A percentile compares a stretch with the other conserved stretches of the same genome.
phyloP scores from a whole-genome alignment of 2,888 invertebrate genomes.

The Eudasyphora cyanicolor region DNA sequence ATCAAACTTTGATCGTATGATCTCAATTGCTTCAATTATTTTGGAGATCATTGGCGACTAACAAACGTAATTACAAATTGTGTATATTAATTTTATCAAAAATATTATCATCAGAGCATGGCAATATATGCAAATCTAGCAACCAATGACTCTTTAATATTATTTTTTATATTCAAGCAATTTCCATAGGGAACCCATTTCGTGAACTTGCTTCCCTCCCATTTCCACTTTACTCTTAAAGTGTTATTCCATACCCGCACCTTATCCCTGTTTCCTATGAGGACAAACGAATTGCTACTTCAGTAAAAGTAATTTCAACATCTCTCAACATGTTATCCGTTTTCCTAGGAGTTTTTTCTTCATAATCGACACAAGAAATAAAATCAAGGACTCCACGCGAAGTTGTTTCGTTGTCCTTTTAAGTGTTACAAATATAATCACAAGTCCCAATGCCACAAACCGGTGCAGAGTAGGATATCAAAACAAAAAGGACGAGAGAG shows the following conservation, averaged over 20 bases:
- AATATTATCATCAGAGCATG: too few relatives aligned
- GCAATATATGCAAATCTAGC: too few relatives aligned
- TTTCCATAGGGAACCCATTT: too few relatives aligned
- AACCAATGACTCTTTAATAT: too few relatives aligned
- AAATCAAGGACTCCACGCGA: neutral
- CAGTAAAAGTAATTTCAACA: neutral
- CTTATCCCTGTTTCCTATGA: neutral
- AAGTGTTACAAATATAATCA: neutral
- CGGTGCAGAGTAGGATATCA: neutral
- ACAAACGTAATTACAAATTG: too few relatives aligned
- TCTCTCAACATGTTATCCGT: neutral
- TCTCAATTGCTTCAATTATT: too few relatives aligned
- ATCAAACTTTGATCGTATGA: too few relatives aligned
- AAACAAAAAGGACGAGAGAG: neutral
- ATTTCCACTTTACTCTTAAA: neutral
- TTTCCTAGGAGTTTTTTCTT: neutral
- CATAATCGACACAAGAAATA: neutral
- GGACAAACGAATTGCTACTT: neutral
- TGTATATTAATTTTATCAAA: too few relatives aligned
- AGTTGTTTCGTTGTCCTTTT: neutral
- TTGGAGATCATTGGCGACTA: too few relatives aligned
- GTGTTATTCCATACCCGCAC: neutral
- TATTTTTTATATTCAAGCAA: too few relatives aligned
- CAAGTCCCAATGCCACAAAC: neutral
- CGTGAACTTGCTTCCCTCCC: neutral